Base-by-base conservation (phyloP, 2,797 vertebrate genomes). In the Moxostoma hubbsi region DNA sequence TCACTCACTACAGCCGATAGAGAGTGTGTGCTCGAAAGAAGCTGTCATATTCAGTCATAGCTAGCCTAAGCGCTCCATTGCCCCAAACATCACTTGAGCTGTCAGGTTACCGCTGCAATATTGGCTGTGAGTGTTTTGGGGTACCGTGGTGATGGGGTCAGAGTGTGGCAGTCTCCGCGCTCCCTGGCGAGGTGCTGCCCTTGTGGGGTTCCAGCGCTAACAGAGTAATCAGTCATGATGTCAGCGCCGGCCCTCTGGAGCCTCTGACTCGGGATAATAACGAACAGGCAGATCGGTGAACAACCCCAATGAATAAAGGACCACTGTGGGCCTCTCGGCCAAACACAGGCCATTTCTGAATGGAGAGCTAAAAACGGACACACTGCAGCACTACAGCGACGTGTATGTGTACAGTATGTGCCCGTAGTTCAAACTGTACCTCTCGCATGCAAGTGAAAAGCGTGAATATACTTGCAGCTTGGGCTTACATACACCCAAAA, bases 161-260 rank as follows among this genome's bases (percentile, higher is more conserved):
- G 55, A 67, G 69, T n/a, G n/a, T 15, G 47, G 15, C 50, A 43
- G 72, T 67, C 80, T 73, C 77, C 0, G 16, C 13, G 16, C 45
- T 61, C 73, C 62, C 86, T 76, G 83, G 89, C 84, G 80, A 84
- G 81, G 86, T 88, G 88, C 85, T 87, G 90, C 87, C 88, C 89
- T 87, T 81, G n/a, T 77, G 85, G 85, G 87, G 87, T 67, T 70
- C 81, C 73, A 49, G 83, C 85, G 86, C 87, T 87, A 86, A 87
- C 90, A 90, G 90, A 89, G 90, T 92, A 92, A 94, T 93, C 91
- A 92, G 88, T 94, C 93, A 93, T 92, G 89, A 91, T 92, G 92
- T 93, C 90, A 92, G 87, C 88, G 82, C 87, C 47, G 61, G 85
- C 80, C 84, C 89, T 85, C 83, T 45, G 53, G 85, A 89, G 90